Evolutionary conservation across 1,140 invertebrate species (phyloP).

Genomic region (Pemphigus obesinymphae): DNA sequence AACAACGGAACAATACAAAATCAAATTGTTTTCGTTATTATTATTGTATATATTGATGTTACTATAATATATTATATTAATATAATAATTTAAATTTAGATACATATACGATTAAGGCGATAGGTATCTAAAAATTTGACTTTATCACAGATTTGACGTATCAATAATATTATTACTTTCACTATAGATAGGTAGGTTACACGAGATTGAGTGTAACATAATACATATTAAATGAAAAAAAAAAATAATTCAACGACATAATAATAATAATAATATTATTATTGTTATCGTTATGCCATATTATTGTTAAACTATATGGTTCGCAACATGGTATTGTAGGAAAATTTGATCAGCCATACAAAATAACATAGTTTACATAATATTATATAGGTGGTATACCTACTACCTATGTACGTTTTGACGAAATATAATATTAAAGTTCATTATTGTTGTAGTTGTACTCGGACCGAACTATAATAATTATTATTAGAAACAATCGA

Average conservation of each 20-base stretch:
- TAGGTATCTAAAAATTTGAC: constrained; percentile 21
- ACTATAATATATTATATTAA: background rate
- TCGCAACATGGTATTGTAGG: background rate
- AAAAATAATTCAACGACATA: background rate
- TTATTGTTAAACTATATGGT: background rate
- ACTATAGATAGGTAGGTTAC: background rate
- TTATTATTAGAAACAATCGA: background rate
- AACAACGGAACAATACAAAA: background rate
- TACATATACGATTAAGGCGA: constrained; percentile 4
- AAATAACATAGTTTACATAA: too few relatives aligned
- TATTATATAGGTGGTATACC: background rate
- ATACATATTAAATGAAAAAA: background rate
- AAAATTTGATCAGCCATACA: too few relatives aligned
- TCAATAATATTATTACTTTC: constrained; percentile 14
- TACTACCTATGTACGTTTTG: too few relatives aligned
- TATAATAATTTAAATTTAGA: background rate
- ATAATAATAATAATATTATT: background rate
- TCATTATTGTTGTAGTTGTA: background rate
- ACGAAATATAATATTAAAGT: too few relatives aligned
- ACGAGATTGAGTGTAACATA: background rate
- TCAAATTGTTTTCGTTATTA: background rate
- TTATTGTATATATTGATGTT: background rate
- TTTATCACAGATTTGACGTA: constrained; percentile 32
- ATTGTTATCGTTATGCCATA: background rate
- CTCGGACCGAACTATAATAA: background rate